These are phyloP conservation scores for Apomyelois bistriatella DNA, from an alignment of 2,888 invertebrate species.

Conservation along the genomic window DNA sequence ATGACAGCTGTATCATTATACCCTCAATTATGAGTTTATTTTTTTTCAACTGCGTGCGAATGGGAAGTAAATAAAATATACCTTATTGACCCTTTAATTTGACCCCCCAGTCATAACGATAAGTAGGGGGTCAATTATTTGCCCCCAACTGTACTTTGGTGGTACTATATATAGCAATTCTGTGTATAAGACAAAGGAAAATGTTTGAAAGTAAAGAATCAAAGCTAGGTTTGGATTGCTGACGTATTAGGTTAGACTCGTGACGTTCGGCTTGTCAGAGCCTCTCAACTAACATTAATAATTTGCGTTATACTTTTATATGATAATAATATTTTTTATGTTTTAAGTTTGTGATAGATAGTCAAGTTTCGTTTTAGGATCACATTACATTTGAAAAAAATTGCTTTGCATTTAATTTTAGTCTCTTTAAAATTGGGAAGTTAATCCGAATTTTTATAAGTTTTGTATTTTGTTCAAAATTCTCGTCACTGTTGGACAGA, in stretches of 20 bases:
- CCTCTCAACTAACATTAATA: conserved; percentile 11
- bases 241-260: conserved; percentile 37
- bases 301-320: conserved; percentile 10
- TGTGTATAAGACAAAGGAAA: conserved; percentile 2
- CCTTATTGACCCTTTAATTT: too few species aligned
- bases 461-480: neutral
- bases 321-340: conserved; percentile 7
- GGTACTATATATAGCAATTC: neutral
- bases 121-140: too few species aligned
- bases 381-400: conserved; percentile 3
- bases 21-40: too few species aligned
- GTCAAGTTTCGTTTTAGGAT: conserved; percentile 18
- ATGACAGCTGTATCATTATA: too few species aligned
- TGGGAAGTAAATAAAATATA: too few species aligned
- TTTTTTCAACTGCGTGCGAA: too few species aligned
- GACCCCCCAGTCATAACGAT: too few species aligned
- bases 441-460: neutral
- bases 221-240: conserved; percentile 23
- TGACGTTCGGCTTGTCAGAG: neutral
- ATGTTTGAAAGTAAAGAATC: conserved; percentile 11
- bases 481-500: conserved; percentile 13
- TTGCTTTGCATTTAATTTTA: conserved; percentile 20
- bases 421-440: neutral
- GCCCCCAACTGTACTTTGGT: too few species aligned
- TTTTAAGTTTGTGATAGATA: conserved; percentile 23